phyloP scores from a whole-genome alignment of 2,113 vertebrate genomes.

The Diglossa brunneiventris region DNA sequence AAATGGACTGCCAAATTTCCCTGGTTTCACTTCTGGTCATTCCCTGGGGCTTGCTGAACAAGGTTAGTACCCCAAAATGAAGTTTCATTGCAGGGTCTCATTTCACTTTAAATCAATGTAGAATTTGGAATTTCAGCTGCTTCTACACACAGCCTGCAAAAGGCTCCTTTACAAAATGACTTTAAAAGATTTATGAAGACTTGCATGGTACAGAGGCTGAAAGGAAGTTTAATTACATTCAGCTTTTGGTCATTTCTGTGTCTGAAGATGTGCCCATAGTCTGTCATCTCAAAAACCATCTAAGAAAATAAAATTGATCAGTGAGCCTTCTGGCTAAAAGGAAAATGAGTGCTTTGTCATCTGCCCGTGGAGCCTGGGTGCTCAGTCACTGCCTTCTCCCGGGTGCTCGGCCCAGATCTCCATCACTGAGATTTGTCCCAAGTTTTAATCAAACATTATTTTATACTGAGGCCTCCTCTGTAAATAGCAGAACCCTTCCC shows the following conservation, averaged over 20 bases:
- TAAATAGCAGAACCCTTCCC: slow-evolving; percentile 67
- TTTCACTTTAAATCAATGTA: background rate
- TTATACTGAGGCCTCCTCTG: slow-evolving; percentile 51
- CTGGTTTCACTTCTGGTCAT: background rate
- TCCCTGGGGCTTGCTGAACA: background rate
- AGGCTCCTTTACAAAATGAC: background rate
- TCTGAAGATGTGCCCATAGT: slow-evolving; percentile 21
- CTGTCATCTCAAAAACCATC: slow-evolving; percentile 42
- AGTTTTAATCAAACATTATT: slow-evolving; percentile 77
- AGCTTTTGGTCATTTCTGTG: slow-evolving; percentile 51
- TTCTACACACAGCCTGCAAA: background rate
- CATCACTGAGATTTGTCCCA: slow-evolving; percentile 67
- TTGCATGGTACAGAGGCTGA: slow-evolving; percentile 5
- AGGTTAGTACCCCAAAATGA: background rate
- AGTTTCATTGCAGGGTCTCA: background rate
- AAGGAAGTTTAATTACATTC: slow-evolving; percentile 58
- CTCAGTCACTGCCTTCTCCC: slow-evolving; percentile 67
- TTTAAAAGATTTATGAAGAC: slow-evolving; percentile 46
- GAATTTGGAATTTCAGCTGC: background rate
- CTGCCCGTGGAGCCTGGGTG: background rate
- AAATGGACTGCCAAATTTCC: background rate
- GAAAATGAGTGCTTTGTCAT: slow-evolving; percentile 50
- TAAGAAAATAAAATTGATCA: slow-evolving; percentile 64
- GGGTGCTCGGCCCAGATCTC: slow-evolving; percentile 11
- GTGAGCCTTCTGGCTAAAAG: slow-evolving; percentile 58